Evolutionary conservation across 1,140 invertebrate genomes (phyloP).

Genomic region (Calosoma granatense): DNA sequence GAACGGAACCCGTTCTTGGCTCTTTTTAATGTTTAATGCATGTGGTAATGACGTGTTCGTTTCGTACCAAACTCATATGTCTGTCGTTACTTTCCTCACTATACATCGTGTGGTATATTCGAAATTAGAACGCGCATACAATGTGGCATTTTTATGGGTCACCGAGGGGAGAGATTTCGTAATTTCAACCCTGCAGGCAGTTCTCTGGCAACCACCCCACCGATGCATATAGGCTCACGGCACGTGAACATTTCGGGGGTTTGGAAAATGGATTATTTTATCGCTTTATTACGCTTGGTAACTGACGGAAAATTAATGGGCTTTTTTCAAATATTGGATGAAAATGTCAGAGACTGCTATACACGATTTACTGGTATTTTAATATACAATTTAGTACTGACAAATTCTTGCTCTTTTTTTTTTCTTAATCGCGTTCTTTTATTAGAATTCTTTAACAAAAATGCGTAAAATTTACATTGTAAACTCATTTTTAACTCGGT

Average conservation of each 20-base stretch:
- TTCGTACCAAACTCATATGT: not conserved
- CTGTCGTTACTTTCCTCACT: not conserved
- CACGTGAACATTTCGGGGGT: not conserved
- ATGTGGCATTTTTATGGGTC: not conserved
- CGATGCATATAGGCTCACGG: not conserved
- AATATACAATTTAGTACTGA: too few relatives aligned
- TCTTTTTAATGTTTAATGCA: not conserved
- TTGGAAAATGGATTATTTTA: not conserved
- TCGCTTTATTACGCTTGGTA: not conserved
- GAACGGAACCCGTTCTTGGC: too few relatives aligned
- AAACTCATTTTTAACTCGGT: too few relatives aligned
- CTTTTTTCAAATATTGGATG: not conserved
- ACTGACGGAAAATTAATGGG: not conserved
- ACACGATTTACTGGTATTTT: too few relatives aligned
- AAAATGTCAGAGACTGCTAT: too few relatives aligned
- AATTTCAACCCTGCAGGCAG: not conserved
- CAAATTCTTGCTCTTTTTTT: too few relatives aligned
- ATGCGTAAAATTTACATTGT: too few relatives aligned
- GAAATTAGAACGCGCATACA: not conserved
- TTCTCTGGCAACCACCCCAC: not conserved
- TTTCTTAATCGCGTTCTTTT: too few relatives aligned
- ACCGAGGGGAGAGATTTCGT: not conserved
- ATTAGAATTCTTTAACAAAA: too few relatives aligned
- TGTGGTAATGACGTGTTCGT: not conserved
- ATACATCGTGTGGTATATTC: not conserved